phyloP scores from a whole-genome alignment of 2,888 invertebrate species.

The Lacanobia oleracea region DNA sequence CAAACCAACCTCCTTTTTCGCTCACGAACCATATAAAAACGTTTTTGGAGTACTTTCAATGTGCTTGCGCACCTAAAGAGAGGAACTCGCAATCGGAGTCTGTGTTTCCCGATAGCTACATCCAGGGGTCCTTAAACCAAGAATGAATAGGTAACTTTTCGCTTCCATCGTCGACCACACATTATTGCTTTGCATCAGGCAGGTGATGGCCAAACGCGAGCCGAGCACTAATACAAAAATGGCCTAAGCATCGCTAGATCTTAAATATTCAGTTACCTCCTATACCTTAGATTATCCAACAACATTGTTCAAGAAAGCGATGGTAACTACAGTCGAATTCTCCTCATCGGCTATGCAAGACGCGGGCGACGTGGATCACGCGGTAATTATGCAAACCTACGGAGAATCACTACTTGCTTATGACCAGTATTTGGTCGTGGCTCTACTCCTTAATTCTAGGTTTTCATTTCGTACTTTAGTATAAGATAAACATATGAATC shows the following conservation, averaged over 20 bases:
- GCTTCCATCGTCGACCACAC: too few relatives aligned
- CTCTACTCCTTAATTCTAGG: conserved; percentile 3
- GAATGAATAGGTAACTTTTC: too few relatives aligned
- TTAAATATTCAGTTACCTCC: too few relatives aligned
- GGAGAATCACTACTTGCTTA: conserved; percentile 16
- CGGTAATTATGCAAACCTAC: conserved; percentile 36
- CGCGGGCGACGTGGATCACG: conserved; percentile 33
- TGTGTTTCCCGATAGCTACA: background rate
- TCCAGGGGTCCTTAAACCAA: too few relatives aligned
- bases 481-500: background rate
- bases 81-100: too few relatives aligned
- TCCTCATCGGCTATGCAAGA: conserved; percentile 44
- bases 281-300: background rate
- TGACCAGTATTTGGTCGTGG: conserved; percentile 1
- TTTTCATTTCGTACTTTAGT: background rate
- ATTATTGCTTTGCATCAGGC: too few relatives aligned
- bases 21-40: too few relatives aligned
- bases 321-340: conserved; percentile 12
- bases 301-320: conserved; percentile 2
- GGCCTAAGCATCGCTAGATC: too few relatives aligned
- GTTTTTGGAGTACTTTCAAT: background rate
- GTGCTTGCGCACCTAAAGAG: too few relatives aligned
- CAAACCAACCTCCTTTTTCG: too few relatives aligned
- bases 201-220: too few relatives aligned
- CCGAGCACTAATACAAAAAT: too few relatives aligned